These are phyloP conservation scores for Eucera pruinosa DNA, from an alignment of 2,888 invertebrate genomes.

Conservation along the genomic window DNA sequence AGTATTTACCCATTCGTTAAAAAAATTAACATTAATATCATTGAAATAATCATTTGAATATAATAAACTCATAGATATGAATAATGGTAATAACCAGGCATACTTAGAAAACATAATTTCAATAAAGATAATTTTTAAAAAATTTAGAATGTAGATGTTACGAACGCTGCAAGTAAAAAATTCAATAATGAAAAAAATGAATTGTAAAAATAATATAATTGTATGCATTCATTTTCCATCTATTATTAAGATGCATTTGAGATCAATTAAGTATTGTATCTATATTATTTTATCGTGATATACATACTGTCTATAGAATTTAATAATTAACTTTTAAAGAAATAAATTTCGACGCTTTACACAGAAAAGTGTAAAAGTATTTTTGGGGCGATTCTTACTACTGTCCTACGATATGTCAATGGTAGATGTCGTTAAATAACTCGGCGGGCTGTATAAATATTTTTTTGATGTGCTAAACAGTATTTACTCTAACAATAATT, in stretches of 20 bases:
- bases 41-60: constrained; percentile 74
- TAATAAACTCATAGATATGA: constrained; percentile 70
- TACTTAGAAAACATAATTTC: constrained; percentile 72
- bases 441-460: constrained; percentile 42
- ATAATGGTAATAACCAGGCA: constrained; percentile 74
- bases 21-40: constrained; percentile 58
- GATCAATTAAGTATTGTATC: neutral
- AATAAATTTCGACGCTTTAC: too few species aligned
- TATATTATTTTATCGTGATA: neutral
- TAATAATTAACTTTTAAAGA: too few species aligned
- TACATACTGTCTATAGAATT: constrained; percentile 2
- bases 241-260: neutral
- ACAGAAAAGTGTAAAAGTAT: neutral
- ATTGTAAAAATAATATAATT: constrained; percentile 1
- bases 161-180: constrained; percentile 14
- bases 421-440: constrained; percentile 2
- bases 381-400: constrained; percentile 1
- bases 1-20: constrained; percentile 66
- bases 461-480: neutral
- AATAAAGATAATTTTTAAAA: constrained; percentile 4
- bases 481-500: constrained; percentile 6
- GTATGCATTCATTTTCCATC: neutral
- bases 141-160: constrained; percentile 1
- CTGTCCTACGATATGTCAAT: neutral
- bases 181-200: constrained; percentile 6